Base-by-base conservation (phyloP, 2,888 invertebrate genomes). In the Parnassius mnemosyne region DNA sequence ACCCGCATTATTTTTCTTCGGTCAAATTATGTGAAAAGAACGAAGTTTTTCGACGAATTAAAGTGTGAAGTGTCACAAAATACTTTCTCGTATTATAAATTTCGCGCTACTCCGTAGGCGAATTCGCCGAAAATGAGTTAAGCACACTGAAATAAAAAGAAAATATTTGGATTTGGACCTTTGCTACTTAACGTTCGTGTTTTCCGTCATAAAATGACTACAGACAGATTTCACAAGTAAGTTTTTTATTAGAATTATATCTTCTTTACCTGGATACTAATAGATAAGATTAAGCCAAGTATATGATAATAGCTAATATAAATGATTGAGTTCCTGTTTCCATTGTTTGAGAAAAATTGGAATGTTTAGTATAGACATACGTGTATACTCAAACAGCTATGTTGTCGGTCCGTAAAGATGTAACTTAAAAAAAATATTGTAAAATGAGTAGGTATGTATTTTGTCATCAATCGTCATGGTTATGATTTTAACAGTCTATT, bases 161-260 rank as follows among this genome's bases (percentile, higher is more conserved):
- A 55, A 53, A 25, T 56, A 16, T 20, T 59, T 47, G 16, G 42
- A 12, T 53, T 51, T 47, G 42, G 63, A 60, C 43, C 42, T 49
- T 44, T 20, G 44, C 3, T 44, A 53, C 12, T 41, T 54, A 34
- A 54, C 53, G 20, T 53, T 57, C 16, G 46, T 59, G 13, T 51
- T 59, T 44, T 13, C 20, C 25, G 59, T 25, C 43, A 61, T 12
- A 52, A 67, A 79, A 93, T 93, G 93, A 90, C 93, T 72, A 93
- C 93, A 54, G 93, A 93, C 81, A 89, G 93, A 81, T 93, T 93
- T 81, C 93, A 93, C 81, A 93, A 93, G 93, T 93, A 84, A 92
- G 93, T 92, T 46, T 51, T 55, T 51, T 43, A 11, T 42, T 70
- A 58, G 66, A 63, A 54, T 66, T 69, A 59, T 61, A 69, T 68